Evolutionary conservation across 2,797 vertebrate species (phyloP), one percentile per base, ranked within the genome.

Genomic region (Hoplostethus atlanticus): DNA sequence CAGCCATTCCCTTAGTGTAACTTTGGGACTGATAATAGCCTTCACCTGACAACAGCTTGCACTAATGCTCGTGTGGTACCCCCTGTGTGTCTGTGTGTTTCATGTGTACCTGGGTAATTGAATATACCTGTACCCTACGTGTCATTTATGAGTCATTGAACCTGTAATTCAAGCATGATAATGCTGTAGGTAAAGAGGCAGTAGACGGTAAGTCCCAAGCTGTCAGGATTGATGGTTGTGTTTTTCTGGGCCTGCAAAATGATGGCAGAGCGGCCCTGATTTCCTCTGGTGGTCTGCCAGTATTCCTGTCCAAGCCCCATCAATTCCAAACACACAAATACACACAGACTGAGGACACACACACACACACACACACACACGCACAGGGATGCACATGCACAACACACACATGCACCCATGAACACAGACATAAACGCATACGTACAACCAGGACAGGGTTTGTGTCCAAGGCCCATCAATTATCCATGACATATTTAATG

Each of bases 401-500:
- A n/a, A 34, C 42, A 9, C 42, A 12, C 9, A 44, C 12, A 44
- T 25, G 4, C 30, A 48, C 25, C 5, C 10, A 8, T 17, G 15
- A 38, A 64, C 30, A 38, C 48, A 48, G 59, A 34, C 73, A 42
- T 21, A 77, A 62, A 64, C 53, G 44, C 72, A 68, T 46, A n/a
- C 50, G 64, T 73, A 66, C 16, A 81, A 31, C 38, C 57, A 64
- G 59, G 69, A 79, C 48, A 53, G 59, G 70, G 81, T 82, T 79
- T 46, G 71, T 75, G 72, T 84, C 73, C 75, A 84, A 70, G 63
- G 25, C 36, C 57, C 75, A 87, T 92, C 67, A 85, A 86, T 91
- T 88, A 86, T 87, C 79, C 61, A 86, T 84, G 77, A 66, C 73
- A 82, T 87, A 76, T 85, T 87, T 81, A 83, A 92, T 84, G 76